Percentiles rank a stretch among this genome's conserved stretches.
These are phyloP conservation scores for Synaphobranchus kaupii DNA, from an alignment of 2,797 vertebrate genomes.

Conservation along the genomic window DNA sequence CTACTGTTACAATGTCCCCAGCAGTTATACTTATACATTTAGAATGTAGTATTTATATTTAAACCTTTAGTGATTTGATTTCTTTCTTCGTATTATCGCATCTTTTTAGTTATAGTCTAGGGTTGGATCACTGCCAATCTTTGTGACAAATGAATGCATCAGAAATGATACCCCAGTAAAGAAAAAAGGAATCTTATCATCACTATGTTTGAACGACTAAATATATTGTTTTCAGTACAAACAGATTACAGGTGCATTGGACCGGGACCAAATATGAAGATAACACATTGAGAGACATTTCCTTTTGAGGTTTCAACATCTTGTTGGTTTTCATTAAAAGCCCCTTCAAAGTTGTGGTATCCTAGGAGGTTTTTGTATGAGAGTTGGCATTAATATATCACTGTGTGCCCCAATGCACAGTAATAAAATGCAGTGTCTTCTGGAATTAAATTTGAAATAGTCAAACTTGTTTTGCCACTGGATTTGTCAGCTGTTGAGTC, in stretches of 20 bases:
- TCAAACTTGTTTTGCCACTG: background rate
- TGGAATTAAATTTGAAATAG: background rate
- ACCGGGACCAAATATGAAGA: background rate
- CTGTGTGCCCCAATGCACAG: conserved; percentile 4
- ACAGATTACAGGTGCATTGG: background rate
- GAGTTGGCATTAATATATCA: background rate
- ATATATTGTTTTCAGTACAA: background rate
- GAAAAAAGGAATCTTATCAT: background rate
- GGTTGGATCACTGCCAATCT: background rate
- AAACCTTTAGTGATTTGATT: background rate
- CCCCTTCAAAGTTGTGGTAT: background rate
- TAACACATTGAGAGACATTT: background rate
- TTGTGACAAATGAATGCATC: background rate
- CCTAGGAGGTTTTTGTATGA: background rate
- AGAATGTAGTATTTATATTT: background rate
- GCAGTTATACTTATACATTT: too few relatives aligned
- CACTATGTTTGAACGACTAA: background rate
- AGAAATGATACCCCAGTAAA: background rate
- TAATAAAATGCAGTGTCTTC: conserved; percentile 7
- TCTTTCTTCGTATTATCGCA: too few relatives aligned
- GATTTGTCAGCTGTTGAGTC: background rate
- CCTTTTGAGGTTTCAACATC: background rate
- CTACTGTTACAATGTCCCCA: too few relatives aligned
- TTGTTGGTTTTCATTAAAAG: background rate
- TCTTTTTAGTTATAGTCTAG: background rate